Percentiles rank a stretch among this genome's conserved stretches.
phyloP scores from a whole-genome alignment of 2,797 vertebrate species.

The Eurystomus glaucurus region DNA sequence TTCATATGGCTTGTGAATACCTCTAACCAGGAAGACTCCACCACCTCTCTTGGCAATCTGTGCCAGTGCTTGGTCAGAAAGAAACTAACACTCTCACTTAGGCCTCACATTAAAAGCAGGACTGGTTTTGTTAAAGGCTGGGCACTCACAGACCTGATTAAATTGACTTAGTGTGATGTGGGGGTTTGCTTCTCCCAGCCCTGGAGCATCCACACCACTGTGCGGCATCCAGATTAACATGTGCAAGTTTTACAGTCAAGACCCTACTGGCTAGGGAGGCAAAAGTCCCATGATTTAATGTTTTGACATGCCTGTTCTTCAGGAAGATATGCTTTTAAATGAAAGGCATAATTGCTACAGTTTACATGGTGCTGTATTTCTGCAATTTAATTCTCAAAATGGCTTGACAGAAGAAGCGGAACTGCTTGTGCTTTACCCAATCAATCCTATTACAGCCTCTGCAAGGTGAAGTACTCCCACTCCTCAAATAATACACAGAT shows the following conservation, averaged over 20 bases:
- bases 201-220: background rate
- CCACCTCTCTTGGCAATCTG: background rate
- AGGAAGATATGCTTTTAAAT: background rate
- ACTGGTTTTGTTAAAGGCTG: background rate
- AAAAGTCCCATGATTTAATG: background rate
- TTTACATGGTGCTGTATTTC: background rate
- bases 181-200: background rate
- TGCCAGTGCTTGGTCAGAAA: background rate
- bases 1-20: background rate
- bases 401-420: background rate
- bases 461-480: background rate
- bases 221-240: fast-evolving
- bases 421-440: background rate
- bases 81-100: background rate
- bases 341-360: background rate
- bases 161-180: background rate
- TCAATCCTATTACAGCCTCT: background rate
- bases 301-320: background rate
- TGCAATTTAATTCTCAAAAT: background rate
- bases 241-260: background rate
- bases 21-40: background rate
- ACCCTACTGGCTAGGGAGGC: background rate
- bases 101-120: background rate
- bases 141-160: background rate
- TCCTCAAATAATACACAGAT: background rate